Evolutionary conservation across 2,888 invertebrate species (phyloP), one percentile per base, ranked within the genome.

Genomic region (Branchellion lobata): DNA sequence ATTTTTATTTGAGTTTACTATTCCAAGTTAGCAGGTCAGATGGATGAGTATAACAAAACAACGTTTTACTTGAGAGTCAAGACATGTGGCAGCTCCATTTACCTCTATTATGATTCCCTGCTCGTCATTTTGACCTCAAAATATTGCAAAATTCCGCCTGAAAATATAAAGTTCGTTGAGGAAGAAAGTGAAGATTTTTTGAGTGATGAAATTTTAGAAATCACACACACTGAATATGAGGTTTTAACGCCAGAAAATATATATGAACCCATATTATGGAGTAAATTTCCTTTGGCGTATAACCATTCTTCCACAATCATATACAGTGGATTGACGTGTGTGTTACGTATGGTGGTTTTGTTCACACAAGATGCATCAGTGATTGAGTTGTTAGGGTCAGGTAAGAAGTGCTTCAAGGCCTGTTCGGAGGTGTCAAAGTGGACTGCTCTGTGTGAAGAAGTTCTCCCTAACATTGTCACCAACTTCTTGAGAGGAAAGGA

Each of bases 361-460:
- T 57, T 57, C 24, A 24, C 61, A 5, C n/a, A 24, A 24, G 61
- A 57, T 57, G 3, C 24, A 18, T 3, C 61, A 73, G 61, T 75
- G 61, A 51, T 31, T 75, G 40, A 77, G 36, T 78, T 78, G 51
- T 31, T 77, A 33, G 81, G 81, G 29, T 36, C 65, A 29, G 33
- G 36, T 57, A 74, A 74, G 36, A 80, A 78, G 5, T 83, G 83
- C 74, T 74, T 83, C 68, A 82, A 82, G 78, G 81, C 83, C 0
- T 82, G 82, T 78, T 81, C 83, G 29, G 83, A 83, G 71, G 82
- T 82, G 21, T 83, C 83, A 21, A 80, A 80, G 24, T 83, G 83
- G 83, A 83, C 83, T n/a, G 78, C 74, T 51, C 82, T 94, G 86
- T 96, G 96, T 89, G 96, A 96, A 89, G 90, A 89, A 24, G 93